A percentile compares a stretch with the other conserved stretches of the same genome.
Evolutionary conservation across 1,140 invertebrate species (phyloP).

Genomic region (Aphelinus certus): DNA sequence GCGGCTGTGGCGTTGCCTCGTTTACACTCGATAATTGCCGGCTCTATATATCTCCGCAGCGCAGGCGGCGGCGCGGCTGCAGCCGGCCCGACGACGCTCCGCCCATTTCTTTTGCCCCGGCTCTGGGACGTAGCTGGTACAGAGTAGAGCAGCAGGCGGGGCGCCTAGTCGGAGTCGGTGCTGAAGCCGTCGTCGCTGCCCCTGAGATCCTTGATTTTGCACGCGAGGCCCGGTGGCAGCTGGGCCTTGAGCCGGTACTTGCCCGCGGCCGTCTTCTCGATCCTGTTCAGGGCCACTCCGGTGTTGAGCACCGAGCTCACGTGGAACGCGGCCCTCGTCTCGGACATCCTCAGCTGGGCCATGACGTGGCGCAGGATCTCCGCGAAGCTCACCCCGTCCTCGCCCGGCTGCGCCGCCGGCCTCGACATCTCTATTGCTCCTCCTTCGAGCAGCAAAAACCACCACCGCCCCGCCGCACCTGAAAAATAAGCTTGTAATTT

Average conservation of each 20-base stretch:
- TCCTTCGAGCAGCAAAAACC: not conserved
- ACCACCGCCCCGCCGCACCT: not conserved
- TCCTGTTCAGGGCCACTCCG: constrained; percentile 53
- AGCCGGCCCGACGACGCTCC: no score
- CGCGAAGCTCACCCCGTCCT: constrained; percentile 39
- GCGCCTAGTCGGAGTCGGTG: constrained; percentile 13
- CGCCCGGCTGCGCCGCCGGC: not conserved
- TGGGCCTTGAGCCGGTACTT: constrained; percentile 46
- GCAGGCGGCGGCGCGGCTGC: no score
- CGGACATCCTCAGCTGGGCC: constrained; percentile 47
- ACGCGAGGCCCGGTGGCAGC: constrained; percentile 42
- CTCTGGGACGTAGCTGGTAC: no score
- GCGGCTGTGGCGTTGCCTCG: not conserved
- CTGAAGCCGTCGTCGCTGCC: constrained; percentile 47
- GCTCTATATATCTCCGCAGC: not conserved
- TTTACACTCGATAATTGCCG: constrained; percentile 23
- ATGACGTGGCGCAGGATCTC: constrained; percentile 57
- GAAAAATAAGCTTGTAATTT: constrained; percentile 35
- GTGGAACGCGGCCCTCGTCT: constrained; percentile 46
- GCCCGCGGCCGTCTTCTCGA: constrained; percentile 48
- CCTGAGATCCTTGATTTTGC: constrained; percentile 47
- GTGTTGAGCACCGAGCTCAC: constrained; percentile 53
- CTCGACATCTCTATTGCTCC: constrained; percentile 1
- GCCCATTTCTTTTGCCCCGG: no score
- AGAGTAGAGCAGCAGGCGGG: no score